Conservation (phyloP, 1,140 invertebrate genomes). For the Lanistes nyassanus region DNA sequence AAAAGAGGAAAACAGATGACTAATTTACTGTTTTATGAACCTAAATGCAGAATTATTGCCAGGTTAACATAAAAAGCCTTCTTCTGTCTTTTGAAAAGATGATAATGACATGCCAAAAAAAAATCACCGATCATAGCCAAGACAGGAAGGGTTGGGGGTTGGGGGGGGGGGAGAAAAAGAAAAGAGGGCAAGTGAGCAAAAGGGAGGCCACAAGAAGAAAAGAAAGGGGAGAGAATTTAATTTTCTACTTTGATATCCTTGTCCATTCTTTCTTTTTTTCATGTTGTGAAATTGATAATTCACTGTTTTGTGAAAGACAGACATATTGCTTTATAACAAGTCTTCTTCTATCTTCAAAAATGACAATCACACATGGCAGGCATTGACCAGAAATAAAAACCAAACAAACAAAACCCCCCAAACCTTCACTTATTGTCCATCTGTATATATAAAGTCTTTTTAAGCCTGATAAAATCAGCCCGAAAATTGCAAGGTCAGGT, state of each 20-base stretch:
- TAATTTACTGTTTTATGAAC: no score
- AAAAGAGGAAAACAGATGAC: no score
- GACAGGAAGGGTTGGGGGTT: no score
- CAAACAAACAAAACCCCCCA: not conserved
- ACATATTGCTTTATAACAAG: not conserved
- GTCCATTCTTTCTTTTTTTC: not conserved
- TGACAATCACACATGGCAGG: not conserved
- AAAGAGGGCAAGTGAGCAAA: not conserved
- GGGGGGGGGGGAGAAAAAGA: not conserved
- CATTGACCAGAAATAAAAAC: no score
- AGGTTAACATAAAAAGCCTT: no score
- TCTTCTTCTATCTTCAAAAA: not conserved
- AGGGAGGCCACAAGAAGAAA: not conserved
- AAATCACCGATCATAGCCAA: no score
- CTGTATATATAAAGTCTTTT: no score
- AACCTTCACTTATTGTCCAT: no score
- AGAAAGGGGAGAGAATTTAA: not conserved
- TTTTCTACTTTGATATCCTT: not conserved
- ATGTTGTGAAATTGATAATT: not conserved
- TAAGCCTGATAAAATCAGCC: no score
- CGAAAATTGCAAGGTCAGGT: no score
- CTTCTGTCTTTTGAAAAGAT: no score
- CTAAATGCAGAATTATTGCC: no score
- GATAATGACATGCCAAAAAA: not conserved
- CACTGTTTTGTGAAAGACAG: not conserved